Conservation (phyloP, 2,797 vertebrate species). For the Channallabes apus region DNA sequence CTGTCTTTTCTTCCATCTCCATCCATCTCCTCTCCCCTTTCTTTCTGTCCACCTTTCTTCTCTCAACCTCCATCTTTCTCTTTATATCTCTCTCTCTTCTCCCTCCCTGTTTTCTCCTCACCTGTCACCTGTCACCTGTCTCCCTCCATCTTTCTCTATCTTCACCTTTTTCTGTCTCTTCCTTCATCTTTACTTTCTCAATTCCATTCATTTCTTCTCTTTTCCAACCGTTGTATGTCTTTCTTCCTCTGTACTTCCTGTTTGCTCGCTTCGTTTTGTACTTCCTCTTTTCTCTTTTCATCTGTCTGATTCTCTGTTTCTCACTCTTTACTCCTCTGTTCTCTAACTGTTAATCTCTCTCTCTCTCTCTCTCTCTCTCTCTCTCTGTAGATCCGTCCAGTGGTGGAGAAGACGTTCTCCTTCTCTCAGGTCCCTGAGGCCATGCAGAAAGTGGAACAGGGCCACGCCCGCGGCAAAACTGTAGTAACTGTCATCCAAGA, state of each 20-base stretch:
- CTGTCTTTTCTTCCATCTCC: background rate
- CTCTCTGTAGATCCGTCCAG: slow-evolving; percentile 81
- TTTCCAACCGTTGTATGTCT: no score
- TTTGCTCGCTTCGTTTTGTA: no score
- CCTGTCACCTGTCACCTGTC: no score
- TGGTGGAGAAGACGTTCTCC: slow-evolving; percentile 86
- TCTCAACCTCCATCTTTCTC: background rate
- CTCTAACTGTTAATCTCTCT: slow-evolving; percentile 74
- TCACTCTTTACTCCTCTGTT: background rate
- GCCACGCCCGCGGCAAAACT: slow-evolving; percentile 93
- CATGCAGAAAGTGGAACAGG: slow-evolving; percentile 87
- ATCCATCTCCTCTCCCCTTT: no score
- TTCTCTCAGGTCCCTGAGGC: slow-evolving; percentile 90
- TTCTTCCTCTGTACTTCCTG: no score
- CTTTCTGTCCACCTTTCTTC: background rate
- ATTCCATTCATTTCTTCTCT: background rate
- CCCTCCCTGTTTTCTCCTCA: no score
- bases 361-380: slow-evolving; percentile 19
- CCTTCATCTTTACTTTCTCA: background rate
- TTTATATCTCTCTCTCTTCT: background rate
- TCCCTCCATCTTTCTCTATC: no score
- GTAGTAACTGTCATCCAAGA: slow-evolving; percentile 77
- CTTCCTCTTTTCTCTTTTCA: no score
- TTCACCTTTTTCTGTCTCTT: no score
- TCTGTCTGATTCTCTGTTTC: background rate